phyloP scores from a whole-genome alignment of 2,888 invertebrate genomes.

The Epinotia ramella region DNA sequence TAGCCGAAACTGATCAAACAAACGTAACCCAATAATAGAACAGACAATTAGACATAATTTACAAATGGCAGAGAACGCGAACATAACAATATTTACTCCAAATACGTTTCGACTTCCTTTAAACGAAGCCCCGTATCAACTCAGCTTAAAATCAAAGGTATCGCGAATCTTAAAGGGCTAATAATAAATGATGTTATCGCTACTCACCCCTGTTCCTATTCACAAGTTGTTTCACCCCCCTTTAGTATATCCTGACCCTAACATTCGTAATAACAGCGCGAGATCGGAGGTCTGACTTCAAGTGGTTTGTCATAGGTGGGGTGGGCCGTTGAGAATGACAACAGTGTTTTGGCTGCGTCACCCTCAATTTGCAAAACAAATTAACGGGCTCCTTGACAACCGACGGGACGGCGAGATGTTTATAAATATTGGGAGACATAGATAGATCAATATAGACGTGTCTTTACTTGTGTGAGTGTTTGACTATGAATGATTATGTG shows the following conservation, averaged over 20 bases:
- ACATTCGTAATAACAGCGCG: not conserved
- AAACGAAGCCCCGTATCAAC: slow-evolving; percentile 20
- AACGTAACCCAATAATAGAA: too few relatives aligned
- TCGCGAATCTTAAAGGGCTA: slow-evolving; percentile 23
- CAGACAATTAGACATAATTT: too few relatives aligned
- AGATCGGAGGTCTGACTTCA: not conserved
- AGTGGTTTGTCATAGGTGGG: not conserved
- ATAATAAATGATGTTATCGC: slow-evolving; percentile 38
- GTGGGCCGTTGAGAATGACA: not conserved
- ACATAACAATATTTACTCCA: slow-evolving; percentile 1
- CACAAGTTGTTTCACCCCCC: not conserved
- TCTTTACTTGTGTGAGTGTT: too few relatives aligned
- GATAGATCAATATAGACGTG: too few relatives aligned
- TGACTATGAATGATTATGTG: too few relatives aligned
- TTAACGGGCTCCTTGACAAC: slow-evolving; percentile 74
- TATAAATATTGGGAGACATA: slow-evolving; percentile 9
- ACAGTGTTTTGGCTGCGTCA: slow-evolving; percentile 58
- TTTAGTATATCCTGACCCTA: not conserved
- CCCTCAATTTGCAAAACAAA: slow-evolving; percentile 82
- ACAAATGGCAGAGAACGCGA: not conserved
- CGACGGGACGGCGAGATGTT: slow-evolving; percentile 32
- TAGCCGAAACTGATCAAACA: too few relatives aligned
- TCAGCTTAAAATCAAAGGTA: slow-evolving; percentile 26
- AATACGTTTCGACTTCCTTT: not conserved
- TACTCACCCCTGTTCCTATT: slow-evolving; percentile 52